phyloP scores from a whole-genome alignment of 2,797 vertebrate genomes.

The Tinamus major region DNA sequence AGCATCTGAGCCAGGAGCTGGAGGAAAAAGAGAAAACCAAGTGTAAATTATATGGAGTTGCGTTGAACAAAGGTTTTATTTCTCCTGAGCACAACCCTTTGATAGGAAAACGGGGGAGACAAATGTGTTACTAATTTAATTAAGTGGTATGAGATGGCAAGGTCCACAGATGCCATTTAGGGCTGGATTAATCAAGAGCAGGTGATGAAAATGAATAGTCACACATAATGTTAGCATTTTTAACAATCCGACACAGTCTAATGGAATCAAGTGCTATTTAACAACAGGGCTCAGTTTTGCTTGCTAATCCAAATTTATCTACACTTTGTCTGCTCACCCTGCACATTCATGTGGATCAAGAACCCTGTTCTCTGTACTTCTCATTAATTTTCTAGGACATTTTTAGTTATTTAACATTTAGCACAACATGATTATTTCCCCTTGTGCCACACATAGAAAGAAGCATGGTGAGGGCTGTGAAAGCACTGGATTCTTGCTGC shows the following conservation, averaged over 20 bases:
- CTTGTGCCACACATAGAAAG: not conserved
- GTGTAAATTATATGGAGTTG: conserved; percentile 81
- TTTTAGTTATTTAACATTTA: conserved; percentile 62
- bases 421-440: not conserved
- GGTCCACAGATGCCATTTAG: conserved; percentile 82
- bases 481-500: not conserved
- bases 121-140: conserved; percentile 89
- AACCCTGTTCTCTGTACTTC: conserved; percentile 19
- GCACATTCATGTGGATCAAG: conserved; percentile 60
- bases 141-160: conserved; percentile 83
- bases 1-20: conserved; percentile 82
- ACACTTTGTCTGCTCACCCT: conserved; percentile 6
- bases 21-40: conserved; percentile 71
- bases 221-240: conserved; percentile 82
- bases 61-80: conserved; percentile 83
- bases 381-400: conserved; percentile 46
- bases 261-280: conserved; percentile 78
- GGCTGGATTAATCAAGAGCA: conserved; percentile 83
- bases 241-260: conserved; percentile 81
- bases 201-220: conserved; percentile 83
- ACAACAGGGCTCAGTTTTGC: conserved; percentile 74
- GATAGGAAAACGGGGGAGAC: conserved; percentile 84
- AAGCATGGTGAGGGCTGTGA: not conserved
- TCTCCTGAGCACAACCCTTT: conserved; percentile 83
- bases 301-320: conserved; percentile 76